phyloP scores from a whole-genome alignment of 1,140 invertebrate genomes.

The Apis laboriosa region DNA sequence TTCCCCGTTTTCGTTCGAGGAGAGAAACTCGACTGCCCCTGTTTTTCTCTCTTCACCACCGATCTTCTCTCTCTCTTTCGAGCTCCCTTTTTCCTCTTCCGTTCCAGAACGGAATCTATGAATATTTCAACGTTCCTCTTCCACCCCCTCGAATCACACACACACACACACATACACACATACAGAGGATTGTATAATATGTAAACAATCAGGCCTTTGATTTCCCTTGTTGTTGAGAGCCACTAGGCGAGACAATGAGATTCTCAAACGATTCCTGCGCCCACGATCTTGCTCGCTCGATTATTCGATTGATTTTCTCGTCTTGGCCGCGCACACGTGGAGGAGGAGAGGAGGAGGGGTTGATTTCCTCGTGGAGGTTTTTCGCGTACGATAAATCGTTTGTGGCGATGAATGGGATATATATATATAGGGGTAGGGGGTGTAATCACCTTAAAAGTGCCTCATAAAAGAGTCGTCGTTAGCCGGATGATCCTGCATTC shows the following conservation, averaged over 20 bases:
- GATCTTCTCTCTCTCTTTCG: background rate
- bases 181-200: constrained; percentile 10
- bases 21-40: background rate
- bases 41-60: background rate
- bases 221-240: constrained; percentile 17
- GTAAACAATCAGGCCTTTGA: constrained; percentile 34
- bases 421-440: background rate
- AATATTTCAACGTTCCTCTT: constrained; percentile 52
- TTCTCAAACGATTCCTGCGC: no score
- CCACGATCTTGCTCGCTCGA: background rate
- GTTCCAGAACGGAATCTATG: constrained; percentile 26
- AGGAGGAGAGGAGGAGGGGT: no score
- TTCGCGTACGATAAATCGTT: background rate
- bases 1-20: background rate
- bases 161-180: background rate
- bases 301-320: constrained; percentile 12
- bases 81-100: background rate
- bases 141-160: constrained; percentile 29
- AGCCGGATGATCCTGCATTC: constrained; percentile 11
- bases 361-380: background rate
- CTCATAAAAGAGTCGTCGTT: constrained; percentile 21
- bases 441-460: constrained; percentile 27
- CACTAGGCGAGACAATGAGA: background rate
- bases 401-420: background rate
- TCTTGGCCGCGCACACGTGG: background rate